A percentile compares a stretch with the other conserved stretches of the same genome.
Conservation (phyloP, 2,888 invertebrate genomes). For the Gryllus longicercus region DNA sequence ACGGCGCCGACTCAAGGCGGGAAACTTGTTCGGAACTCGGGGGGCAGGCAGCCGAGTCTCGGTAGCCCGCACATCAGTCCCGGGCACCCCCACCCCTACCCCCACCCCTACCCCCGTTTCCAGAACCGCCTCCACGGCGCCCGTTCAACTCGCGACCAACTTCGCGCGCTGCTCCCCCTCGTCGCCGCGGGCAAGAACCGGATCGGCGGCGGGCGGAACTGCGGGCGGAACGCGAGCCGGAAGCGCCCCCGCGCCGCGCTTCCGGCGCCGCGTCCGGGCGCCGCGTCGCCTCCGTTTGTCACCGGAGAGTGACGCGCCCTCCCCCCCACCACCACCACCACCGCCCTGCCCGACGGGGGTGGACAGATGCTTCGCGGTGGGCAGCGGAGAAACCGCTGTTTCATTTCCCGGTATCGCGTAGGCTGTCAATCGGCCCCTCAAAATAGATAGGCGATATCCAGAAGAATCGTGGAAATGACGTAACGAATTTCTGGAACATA, state of each 20-base stretch:
- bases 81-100: background rate
- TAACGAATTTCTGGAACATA: no score
- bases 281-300: background rate
- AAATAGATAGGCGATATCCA: no score
- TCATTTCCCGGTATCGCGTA: no score
- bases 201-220: background rate
- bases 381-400: no score
- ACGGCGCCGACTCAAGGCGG: background rate
- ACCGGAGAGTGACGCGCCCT: background rate
- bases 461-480: no score
- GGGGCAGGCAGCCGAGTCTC: background rate
- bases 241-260: background rate
- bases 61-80: slow-evolving; percentile 2
- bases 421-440: no score
- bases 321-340: no score
- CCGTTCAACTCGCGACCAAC: no score
- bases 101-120: background rate
- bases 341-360: no score
- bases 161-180: background rate
- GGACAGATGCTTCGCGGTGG: no score
- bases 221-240: background rate
- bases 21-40: background rate
- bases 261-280: background rate
- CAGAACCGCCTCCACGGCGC: background rate
- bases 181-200: background rate